These are phyloP conservation scores for Candidula unifasciata DNA, from an alignment of 2,888 invertebrate genomes.

Conservation along the genomic window DNA sequence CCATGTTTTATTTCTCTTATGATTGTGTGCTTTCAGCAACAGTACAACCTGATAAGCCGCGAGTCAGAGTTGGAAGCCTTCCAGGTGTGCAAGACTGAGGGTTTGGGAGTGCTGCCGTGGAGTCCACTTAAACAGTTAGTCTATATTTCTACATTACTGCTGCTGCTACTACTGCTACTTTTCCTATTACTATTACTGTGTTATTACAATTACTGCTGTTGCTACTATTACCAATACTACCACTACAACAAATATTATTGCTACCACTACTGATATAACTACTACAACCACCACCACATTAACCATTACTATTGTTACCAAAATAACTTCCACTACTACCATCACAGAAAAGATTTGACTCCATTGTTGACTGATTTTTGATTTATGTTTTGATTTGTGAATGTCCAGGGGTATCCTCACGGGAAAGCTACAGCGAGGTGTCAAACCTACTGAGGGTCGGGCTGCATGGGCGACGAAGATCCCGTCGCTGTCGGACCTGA, in stretches of 20 bases:
- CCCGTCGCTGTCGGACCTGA: slow-evolving; percentile 6
- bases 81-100: slow-evolving; percentile 69
- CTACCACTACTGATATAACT: too few species aligned
- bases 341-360: too few species aligned
- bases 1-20: too few species aligned
- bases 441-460: slow-evolving; percentile 44
- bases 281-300: too few species aligned
- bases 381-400: too few species aligned
- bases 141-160: too few species aligned
- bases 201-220: too few species aligned
- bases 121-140: slow-evolving; percentile 70
- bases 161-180: background rate
- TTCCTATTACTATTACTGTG: too few species aligned
- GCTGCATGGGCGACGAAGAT: background rate
- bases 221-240: too few species aligned
- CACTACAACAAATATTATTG: too few species aligned
- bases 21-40: slow-evolving; percentile 62
- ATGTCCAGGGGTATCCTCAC: slow-evolving; percentile 51
- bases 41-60: slow-evolving; percentile 70
- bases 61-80: slow-evolving; percentile 70
- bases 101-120: slow-evolving; percentile 73
- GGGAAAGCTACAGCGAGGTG: slow-evolving; percentile 52
- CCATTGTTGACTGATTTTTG: background rate
- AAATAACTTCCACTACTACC: background rate
- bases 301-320: too few species aligned